Evolutionary conservation across 2,113 vertebrate species (phyloP).

Genomic region (Melanostigma gelatinosum): DNA sequence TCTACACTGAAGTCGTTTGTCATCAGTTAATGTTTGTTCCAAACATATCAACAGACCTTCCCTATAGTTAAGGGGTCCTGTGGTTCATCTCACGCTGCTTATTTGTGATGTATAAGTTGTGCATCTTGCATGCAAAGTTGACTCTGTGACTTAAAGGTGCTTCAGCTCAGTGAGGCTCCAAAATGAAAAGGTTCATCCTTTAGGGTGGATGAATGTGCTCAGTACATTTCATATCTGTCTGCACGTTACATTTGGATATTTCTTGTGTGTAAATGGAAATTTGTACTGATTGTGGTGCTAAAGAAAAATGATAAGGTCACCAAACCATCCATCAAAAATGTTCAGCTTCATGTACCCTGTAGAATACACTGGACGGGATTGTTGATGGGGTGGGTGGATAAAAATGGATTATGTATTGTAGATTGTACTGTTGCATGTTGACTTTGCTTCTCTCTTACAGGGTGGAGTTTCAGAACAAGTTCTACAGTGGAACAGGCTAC

Average conservation of each 20-base stretch:
- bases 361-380: not conserved
- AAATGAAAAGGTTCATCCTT: not conserved
- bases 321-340: not conserved
- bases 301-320: not conserved
- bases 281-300: not conserved
- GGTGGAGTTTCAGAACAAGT: conserved; percentile 87
- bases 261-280: not conserved
- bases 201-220: not conserved
- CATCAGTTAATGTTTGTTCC: no score
- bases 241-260: not conserved
- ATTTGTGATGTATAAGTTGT: not conserved
- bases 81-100: not conserved
- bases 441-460: conserved; percentile 61
- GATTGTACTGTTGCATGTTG: not conserved
- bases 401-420: not conserved
- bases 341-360: not conserved
- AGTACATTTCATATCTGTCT: not conserved
- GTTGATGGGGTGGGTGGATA: not conserved
- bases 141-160: not conserved
- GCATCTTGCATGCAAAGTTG: not conserved
- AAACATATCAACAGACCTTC: no score
- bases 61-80: no score
- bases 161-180: not conserved
- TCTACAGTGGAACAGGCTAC: conserved; percentile 83
- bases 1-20: not conserved